phyloP scores from a whole-genome alignment of 2,113 vertebrate genomes.

The Plestiodon gilberti region DNA sequence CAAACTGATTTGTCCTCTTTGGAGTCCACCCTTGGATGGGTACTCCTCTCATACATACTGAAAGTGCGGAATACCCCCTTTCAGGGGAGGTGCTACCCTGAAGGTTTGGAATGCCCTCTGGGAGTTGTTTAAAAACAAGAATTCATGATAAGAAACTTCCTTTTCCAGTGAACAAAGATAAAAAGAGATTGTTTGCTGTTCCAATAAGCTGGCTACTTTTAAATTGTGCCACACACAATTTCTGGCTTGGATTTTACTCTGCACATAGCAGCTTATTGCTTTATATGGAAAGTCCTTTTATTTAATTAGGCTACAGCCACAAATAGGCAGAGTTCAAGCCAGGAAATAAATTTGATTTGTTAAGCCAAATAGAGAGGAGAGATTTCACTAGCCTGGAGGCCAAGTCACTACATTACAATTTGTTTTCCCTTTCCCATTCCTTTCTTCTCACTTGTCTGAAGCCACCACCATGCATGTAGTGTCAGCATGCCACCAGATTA shows the following conservation, averaged over 20 bases:
- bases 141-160: too few species aligned
- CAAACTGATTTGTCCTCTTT: too few species aligned
- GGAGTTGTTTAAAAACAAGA: too few species aligned
- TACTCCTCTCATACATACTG: too few species aligned
- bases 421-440: neutral
- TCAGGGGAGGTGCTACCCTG: too few species aligned
- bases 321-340: conserved; percentile 12
- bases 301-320: conserved; percentile 21
- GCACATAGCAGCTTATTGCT: conserved; percentile 1
- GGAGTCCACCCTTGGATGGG: too few species aligned
- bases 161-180: neutral
- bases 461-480: neutral
- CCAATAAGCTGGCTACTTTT: neutral
- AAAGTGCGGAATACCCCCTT: too few species aligned
- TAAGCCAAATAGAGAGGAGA: neutral
- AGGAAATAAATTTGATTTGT: conserved; percentile 35
- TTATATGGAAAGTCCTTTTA: conserved; percentile 9
- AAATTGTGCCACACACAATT: neutral
- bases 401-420: neutral
- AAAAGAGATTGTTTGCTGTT: neutral
- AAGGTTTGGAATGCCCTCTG: too few species aligned
- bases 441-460: neutral
- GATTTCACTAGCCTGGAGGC: neutral
- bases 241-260: conserved; percentile 3
- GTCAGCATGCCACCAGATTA: neutral